Base-by-base conservation (phyloP, 2,888 invertebrate genomes). In the Yponomeuta plumbellus region DNA sequence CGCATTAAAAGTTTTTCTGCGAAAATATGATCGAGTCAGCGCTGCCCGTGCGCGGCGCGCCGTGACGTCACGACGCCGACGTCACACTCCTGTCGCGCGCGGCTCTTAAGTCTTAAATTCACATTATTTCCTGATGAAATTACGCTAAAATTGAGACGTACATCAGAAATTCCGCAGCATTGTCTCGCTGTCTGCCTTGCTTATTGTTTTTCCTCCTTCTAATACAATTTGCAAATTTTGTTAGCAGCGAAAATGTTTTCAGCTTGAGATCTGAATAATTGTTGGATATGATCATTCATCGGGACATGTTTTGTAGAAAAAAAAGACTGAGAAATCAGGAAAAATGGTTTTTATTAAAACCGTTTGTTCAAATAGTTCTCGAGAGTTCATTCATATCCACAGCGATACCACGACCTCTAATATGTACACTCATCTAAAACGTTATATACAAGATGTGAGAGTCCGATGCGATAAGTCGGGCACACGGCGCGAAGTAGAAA, bases 311-410 rank as follows among this genome's bases (percentile, higher is more conserved):
- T 34, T 34, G 34, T 34, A 10, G 8, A 34, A 34, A 34, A 6
- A 76, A 64, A 79, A 75, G 80, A 74, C 66, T 64, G 65, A 10
- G 22, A 1, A 17, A 73, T 77, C 81, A 80, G 80, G 84, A 84
- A 86, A 85, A 85, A 80, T 83, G 83, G 83, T 81, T 80, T 87
- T 86, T 87, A 86, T 81, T 88, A 80, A 85, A 87, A 84, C 82
- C 84, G 76, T 75, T 72, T 76, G 76, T 75, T 76, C 80, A 80
- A 79, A 71, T 73, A 71, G 70, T 73, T 76, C 77, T 62, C 39
- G 78, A 75, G 71, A 80, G 79, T 79, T 34, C 8, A 34, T 34
- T 26, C 26, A 34, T 34, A 34, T 34, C 78, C 78, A 85, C 85
- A 85, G 80, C 40, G 21, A 83, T 85, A 83, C 73, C 76, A 83